These are phyloP conservation scores for Hozukius guyotensis DNA, from an alignment of 2,797 vertebrate genomes.

Conservation along the genomic window DNA sequence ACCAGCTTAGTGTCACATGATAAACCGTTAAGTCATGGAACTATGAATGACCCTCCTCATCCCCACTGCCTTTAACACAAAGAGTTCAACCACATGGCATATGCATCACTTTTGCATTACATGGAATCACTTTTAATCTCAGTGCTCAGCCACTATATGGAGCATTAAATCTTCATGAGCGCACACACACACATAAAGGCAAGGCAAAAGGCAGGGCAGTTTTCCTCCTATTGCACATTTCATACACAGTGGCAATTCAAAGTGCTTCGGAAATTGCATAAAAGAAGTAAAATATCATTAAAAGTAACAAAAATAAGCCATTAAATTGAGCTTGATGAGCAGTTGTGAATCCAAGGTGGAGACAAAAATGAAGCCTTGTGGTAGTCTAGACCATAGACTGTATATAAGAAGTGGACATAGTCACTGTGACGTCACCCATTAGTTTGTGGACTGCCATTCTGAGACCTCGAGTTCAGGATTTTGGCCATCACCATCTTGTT, in stretches of 20 bases:
- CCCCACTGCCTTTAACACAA: background rate
- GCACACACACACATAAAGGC: background rate
- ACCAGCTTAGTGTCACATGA: constrained; percentile 2
- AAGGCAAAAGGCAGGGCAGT: background rate
- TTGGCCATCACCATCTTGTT: too few relatives aligned
- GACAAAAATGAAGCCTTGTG: background rate
- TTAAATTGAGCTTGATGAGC: background rate
- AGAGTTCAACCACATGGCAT: constrained; percentile 15
- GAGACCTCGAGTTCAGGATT: too few relatives aligned
- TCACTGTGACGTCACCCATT: too few relatives aligned
- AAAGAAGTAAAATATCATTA: background rate
- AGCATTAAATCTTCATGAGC: background rate
- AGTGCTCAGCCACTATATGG: background rate
- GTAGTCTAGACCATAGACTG: background rate
- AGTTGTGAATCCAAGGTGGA: background rate
- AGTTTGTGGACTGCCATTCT: too few relatives aligned
- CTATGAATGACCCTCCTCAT: background rate
- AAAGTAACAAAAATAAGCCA: background rate
- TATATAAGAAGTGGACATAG: too few relatives aligned
- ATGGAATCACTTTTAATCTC: background rate
- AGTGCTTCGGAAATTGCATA: background rate
- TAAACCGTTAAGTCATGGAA: constrained; percentile 3
- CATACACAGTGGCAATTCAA: background rate
- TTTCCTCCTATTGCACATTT: background rate
- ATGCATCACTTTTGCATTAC: background rate